Evolutionary conservation across 53 echinoderm and acorn worm species (phyloP).

Genomic region (Paracentrotus lividus): DNA sequence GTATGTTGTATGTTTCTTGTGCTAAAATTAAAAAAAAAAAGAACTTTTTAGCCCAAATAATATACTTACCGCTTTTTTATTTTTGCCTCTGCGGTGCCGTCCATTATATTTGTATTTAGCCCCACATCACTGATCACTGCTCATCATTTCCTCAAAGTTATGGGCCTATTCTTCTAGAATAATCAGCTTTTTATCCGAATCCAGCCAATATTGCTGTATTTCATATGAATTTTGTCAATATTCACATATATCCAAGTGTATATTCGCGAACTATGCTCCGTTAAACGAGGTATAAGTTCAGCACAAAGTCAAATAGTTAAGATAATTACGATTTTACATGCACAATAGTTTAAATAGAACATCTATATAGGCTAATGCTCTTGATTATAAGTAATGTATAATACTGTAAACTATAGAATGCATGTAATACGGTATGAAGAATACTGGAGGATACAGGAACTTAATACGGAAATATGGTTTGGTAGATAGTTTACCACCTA

Average conservation of each 20-base stretch:
- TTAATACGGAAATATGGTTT: conserved; percentile 11
- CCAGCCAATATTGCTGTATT: neutral
- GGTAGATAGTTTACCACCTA: neutral
- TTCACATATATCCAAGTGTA: neutral
- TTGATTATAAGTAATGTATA: too few relatives aligned
- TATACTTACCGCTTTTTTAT: conserved; percentile 46
- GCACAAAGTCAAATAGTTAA: neutral
- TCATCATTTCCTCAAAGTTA: conserved; percentile 2
- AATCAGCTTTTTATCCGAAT: neutral
- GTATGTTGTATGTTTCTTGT: too few relatives aligned
- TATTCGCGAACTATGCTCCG: neutral
- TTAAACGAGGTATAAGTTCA: neutral
- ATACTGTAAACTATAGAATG: too few relatives aligned
- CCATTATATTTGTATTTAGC: neutral
- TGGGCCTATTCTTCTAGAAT: neutral
- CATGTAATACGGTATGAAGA: neutral
- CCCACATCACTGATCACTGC: neutral
- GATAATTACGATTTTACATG: neutral
- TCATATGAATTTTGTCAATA: neutral
- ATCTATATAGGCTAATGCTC: too few relatives aligned
- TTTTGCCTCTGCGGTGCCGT: conserved; percentile 10
- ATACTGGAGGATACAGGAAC: neutral
- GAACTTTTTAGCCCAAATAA: too few relatives aligned
- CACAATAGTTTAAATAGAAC: neutral
- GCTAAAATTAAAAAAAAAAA: too few relatives aligned